Conservation (phyloP, 2,797 vertebrate genomes). For the Triplophysa bombifrons region DNA sequence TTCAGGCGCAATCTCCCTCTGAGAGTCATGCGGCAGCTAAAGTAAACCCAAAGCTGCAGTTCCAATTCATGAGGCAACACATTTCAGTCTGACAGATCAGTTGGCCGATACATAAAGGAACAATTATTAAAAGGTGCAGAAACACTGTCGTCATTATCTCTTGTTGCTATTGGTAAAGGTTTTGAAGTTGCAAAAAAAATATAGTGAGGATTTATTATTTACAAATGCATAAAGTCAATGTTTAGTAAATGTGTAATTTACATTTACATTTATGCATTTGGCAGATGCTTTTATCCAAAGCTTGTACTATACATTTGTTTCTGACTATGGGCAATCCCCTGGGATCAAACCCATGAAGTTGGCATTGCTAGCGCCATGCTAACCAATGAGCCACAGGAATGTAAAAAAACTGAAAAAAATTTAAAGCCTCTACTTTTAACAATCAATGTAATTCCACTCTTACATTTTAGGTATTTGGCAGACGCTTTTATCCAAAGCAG, state of each 20-base stretch:
- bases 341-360: too few relatives aligned
- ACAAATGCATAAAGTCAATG: background rate
- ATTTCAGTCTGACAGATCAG: constrained; percentile 30
- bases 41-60: background rate
- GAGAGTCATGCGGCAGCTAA: constrained; percentile 10
- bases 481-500: too few relatives aligned
- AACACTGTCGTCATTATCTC: constrained; percentile 2
- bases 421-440: background rate
- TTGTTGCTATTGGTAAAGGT: constrained; percentile 20
- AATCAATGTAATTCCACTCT: too few relatives aligned
- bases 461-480: too few relatives aligned
- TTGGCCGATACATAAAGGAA: constrained; percentile 25
- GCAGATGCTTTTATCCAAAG: too few relatives aligned
- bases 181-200: background rate
- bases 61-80: constrained; percentile 34
- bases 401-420: background rate
- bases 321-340: too few relatives aligned
- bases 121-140: constrained; percentile 8
- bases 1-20: background rate
- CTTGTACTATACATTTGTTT: too few relatives aligned
- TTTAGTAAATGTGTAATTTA: background rate
- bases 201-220: background rate
- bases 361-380: too few relatives aligned
- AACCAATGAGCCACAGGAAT: too few relatives aligned
- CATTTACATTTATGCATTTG: background rate